These are phyloP conservation scores for Falco peregrinus DNA, from an alignment of 2,797 vertebrate species.

Conservation along the genomic window DNA sequence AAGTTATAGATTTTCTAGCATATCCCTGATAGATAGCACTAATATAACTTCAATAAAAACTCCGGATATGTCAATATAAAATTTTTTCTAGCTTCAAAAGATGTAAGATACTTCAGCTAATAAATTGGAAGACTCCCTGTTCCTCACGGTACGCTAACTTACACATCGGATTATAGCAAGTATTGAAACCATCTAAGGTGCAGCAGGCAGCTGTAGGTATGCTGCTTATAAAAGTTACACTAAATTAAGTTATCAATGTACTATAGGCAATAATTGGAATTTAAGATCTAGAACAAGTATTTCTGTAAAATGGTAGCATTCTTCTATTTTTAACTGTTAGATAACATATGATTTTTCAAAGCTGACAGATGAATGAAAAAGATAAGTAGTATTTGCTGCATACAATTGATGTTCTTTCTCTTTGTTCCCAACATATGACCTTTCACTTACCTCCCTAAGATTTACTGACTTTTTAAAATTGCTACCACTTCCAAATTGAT, in stretches of 20 bases:
- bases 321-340: not conserved
- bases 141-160: conserved; percentile 77
- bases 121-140: conserved; percentile 78
- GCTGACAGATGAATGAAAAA: not conserved
- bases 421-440: not conserved
- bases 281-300: not conserved
- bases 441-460: not conserved
- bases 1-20: conserved; percentile 97
- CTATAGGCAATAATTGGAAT: not conserved
- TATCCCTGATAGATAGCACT: conserved; percentile 96
- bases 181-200: conserved; percentile 69
- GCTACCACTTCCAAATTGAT: not conserved
- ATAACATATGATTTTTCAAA: not conserved
- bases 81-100: conserved; percentile 80
- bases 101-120: conserved; percentile 80
- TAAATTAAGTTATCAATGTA: conserved; percentile 24
- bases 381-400: not conserved
- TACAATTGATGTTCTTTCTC: not conserved
- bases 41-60: conserved; percentile 98
- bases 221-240: conserved; percentile 16
- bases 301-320: not conserved
- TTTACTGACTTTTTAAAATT: not conserved
- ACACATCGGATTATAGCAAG: conserved; percentile 75
- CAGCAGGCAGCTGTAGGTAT: conserved; percentile 42
- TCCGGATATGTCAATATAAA: conserved; percentile 91